A percentile compares a stretch with the other conserved stretches of the same genome.
Conservation (phyloP, 2,797 vertebrate genomes). For the Anomalospiza imberbis region DNA sequence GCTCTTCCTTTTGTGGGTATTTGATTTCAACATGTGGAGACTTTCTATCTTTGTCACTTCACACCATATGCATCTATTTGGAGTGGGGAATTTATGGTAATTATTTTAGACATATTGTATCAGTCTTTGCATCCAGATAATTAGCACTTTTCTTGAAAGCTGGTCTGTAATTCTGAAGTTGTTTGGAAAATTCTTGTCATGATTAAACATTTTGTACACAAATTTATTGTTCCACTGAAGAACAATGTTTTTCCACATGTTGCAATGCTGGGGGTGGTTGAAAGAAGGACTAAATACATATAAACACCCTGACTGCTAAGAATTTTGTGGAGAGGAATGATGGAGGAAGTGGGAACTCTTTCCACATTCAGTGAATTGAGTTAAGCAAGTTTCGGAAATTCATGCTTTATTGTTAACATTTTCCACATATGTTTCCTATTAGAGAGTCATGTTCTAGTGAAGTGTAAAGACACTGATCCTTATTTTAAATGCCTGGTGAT, state of each 20-base stretch:
- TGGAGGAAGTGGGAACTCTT: not conserved
- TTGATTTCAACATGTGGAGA: not conserved
- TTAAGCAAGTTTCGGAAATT: not conserved
- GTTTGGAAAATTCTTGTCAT: not conserved
- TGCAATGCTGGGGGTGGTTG: not conserved
- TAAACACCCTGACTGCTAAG: not conserved
- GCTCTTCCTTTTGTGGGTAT: not conserved
- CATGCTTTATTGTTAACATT: slow-evolving; percentile 21
- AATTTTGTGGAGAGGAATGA: not conserved
- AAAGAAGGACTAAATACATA: not conserved
- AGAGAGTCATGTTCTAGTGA: slow-evolving; percentile 23
- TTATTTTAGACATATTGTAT: not conserved
- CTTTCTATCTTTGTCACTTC: slow-evolving; percentile 11
- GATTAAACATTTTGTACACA: not conserved
- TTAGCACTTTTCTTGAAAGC: not conserved
- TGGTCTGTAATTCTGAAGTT: not conserved
- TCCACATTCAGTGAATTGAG: not conserved
- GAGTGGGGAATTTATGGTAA: not conserved
- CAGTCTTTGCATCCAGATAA: not conserved
- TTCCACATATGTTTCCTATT: slow-evolving; percentile 52
- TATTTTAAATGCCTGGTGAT: not conserved
- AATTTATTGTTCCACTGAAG: slow-evolving; percentile 16
- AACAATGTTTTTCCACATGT: slow-evolving; percentile 12
- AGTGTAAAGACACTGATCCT: slow-evolving; percentile 51
- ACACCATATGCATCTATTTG: slow-evolving; percentile 10